Conservation (phyloP, 2,888 invertebrate species). For the Pterostichus niger region DNA sequence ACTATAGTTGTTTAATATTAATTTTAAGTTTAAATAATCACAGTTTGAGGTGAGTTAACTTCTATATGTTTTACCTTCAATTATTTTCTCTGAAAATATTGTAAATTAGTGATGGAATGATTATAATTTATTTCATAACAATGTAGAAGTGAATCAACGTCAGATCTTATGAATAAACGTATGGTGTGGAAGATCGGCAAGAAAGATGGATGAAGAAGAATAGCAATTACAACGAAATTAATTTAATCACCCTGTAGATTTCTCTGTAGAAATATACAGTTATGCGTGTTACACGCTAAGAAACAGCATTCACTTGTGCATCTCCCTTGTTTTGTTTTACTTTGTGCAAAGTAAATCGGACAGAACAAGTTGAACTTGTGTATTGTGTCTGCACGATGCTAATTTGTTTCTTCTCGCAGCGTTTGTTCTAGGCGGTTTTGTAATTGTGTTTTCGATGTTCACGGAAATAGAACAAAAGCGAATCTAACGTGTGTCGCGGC, state of each 20-base stretch:
- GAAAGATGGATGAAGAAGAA: background rate
- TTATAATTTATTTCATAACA: too few relatives aligned
- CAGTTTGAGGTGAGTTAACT: too few relatives aligned
- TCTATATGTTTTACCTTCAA: too few relatives aligned
- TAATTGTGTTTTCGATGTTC: constrained; percentile 54
- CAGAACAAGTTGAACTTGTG: constrained; percentile 61
- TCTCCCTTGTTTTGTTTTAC: constrained; percentile 40
- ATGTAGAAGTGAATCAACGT: too few relatives aligned
- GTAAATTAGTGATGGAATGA: too few relatives aligned
- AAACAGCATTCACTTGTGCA: constrained; percentile 21
- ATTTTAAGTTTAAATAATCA: too few relatives aligned
- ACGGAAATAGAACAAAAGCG: constrained; percentile 57
- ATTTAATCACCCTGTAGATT: constrained; percentile 20
- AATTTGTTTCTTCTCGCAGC: constrained; percentile 59
- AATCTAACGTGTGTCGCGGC: constrained; percentile 42
- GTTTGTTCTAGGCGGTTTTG: constrained; percentile 45
- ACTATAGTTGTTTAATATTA: too few relatives aligned
- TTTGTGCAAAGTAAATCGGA: constrained; percentile 48
- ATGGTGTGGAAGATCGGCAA: background rate
- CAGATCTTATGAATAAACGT: too few relatives aligned
- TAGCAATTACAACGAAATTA: constrained; percentile 12
- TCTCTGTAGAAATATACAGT: background rate
- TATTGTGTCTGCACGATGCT: constrained; percentile 59
- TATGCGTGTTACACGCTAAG: constrained; percentile 32
- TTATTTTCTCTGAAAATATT: too few relatives aligned